Evolutionary conservation across 2,797 vertebrate species (phyloP), one percentile per base, ranked within the genome.

Genomic region (Helicolenus hilgendorfi): DNA sequence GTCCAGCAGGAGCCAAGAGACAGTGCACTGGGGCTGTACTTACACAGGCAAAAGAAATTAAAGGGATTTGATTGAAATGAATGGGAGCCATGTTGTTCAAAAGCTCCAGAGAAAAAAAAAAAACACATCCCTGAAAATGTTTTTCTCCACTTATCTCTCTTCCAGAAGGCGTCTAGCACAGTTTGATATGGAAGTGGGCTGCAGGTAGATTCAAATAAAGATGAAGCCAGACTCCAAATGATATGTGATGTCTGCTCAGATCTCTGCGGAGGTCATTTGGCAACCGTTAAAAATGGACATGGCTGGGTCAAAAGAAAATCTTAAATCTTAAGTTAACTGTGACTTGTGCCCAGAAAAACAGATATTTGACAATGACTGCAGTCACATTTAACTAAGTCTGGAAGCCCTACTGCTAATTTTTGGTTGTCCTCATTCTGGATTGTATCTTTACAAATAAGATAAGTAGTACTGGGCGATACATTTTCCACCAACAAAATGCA

Each of bases 1-100:
- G 84, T 83, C 77, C 83, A 72, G 77, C 77, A 24, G 79, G 88
- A 92, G 91, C 95, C 93, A 90, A 92, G 78, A 89, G 73, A 84
- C 59, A n/a, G 82, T 83, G 85, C 69, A 90, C 68, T 35, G 49
- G 49, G 86, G 77, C 81, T 87, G 82, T 80, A 88, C 74, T 90
- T 86, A 78, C 65, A 78, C 79, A 59, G 72, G 68, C 22, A 58
- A 62, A 88, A 72, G 45, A 80, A 80, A 73, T 81, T 53, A 81
- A 89, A 89, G 76, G 63, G 81, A 86, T 80, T 72, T 80, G 58
- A 91, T 63, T 63, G 24, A 90, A 92, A 86, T 72, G 67, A 94
- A 83, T 77, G 76, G 26, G 73, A 85, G 73, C 36, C 27, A 10
- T 73, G 65, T 58, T 59, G 69, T 89, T 64, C 76, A 77, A 91